Conservation (phyloP, 2,888 invertebrate species). For the Rhingia rostrata region DNA sequence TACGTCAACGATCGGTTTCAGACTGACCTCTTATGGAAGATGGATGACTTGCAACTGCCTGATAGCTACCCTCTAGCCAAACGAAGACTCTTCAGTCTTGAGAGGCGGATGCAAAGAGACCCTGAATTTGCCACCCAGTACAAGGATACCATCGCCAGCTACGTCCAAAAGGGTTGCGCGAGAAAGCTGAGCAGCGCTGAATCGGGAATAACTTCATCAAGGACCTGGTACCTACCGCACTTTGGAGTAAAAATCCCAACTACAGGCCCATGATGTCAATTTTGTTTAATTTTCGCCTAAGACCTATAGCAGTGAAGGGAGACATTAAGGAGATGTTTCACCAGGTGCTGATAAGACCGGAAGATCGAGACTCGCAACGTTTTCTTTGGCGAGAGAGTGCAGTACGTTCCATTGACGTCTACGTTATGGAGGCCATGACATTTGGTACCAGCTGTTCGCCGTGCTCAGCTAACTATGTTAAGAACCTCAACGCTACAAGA, state of each 20-base stretch:
- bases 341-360: too few species aligned
- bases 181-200: constrained; percentile 5
- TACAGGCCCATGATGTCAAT: constrained; percentile 75
- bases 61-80: constrained; percentile 48
- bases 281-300: constrained; percentile 77
- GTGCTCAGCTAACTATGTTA: too few species aligned
- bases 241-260: constrained; percentile 72
- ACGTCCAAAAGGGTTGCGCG: too few species aligned
- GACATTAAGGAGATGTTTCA: too few species aligned
- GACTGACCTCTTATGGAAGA: constrained; percentile 52
- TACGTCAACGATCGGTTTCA: neutral
- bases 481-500: constrained; percentile 14
- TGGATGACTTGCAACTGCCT: constrained; percentile 39
- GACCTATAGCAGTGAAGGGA: constrained; percentile 70
- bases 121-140: constrained; percentile 35
- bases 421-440: too few species aligned
- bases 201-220: constrained; percentile 16
- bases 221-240: constrained; percentile 76
- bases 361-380: too few species aligned
- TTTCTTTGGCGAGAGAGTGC: too few species aligned
- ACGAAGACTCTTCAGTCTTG: constrained; percentile 41
- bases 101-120: constrained; percentile 52
- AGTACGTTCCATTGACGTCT: too few species aligned
- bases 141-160: constrained; percentile 27
- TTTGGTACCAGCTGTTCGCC: too few species aligned